Evolutionary conservation across 2,888 invertebrate species (phyloP).

Genomic region (Calameuta idolon): DNA sequence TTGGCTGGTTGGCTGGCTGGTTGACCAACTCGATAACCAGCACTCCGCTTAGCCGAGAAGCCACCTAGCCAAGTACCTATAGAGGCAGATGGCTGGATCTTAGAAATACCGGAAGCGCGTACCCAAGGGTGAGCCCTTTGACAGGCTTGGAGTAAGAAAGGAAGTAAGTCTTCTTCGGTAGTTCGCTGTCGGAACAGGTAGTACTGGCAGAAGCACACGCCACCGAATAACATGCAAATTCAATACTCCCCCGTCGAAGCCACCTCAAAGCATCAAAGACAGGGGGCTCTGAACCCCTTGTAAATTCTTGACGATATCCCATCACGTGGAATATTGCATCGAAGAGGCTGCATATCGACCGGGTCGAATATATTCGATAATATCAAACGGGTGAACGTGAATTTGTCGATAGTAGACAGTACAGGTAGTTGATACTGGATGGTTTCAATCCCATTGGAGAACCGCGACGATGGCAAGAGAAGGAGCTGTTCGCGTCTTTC

Average conservation of each 20-base stretch:
- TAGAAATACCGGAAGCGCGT: background rate
- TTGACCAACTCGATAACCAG: background rate
- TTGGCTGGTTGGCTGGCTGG: background rate
- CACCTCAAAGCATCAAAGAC: conserved; percentile 44
- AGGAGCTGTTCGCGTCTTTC: background rate
- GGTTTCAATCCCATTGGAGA: background rate
- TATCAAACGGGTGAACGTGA: background rate
- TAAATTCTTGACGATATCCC: conserved; percentile 26
- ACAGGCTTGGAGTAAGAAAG: conserved; percentile 18
- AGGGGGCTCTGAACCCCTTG: conserved; percentile 21
- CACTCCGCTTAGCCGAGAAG: background rate
- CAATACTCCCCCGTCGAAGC: conserved; percentile 41
- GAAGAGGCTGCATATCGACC: conserved; percentile 15
- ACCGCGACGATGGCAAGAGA: conserved; percentile 14
- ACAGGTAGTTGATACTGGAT: background rate
- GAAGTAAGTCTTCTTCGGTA: conserved; percentile 19
- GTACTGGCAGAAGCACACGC: conserved; percentile 27
- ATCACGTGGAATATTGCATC: conserved; percentile 20
- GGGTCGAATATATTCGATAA: conserved; percentile 11
- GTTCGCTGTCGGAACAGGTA: conserved; percentile 8
- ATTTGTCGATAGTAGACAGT: background rate
- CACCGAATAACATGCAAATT: conserved; percentile 58
- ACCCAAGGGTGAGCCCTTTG: background rate
- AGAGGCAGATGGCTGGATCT: background rate
- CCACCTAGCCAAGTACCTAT: background rate